Percentiles rank a stretch among this genome's conserved stretches.
These are phyloP conservation scores for Cyphomyrus discorhynchus DNA, from an alignment of 2,113 vertebrate genomes.

Conservation along the genomic window DNA sequence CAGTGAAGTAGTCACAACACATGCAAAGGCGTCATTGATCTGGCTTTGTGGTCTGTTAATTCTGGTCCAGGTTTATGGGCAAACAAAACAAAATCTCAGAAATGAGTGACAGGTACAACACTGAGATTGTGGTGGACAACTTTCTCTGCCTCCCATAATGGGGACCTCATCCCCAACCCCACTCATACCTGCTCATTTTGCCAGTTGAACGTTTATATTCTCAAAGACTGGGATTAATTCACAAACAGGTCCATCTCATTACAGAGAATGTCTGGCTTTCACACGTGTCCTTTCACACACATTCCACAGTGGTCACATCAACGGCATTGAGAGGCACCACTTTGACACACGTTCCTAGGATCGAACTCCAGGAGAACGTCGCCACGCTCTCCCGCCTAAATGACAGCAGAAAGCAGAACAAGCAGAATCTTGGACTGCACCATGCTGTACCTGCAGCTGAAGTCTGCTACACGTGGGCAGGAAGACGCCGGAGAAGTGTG, in stretches of 20 bases:
- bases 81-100: background rate
- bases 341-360: slow-evolving; percentile 24
- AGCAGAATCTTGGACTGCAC: slow-evolving; percentile 24
- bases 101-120: background rate
- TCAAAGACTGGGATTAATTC: background rate
- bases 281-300: background rate
- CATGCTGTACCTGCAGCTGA: slow-evolving; percentile 29
- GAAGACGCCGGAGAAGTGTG: slow-evolving; percentile 30
- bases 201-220: background rate
- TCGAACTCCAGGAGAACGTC: slow-evolving; percentile 24
- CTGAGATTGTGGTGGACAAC: background rate
- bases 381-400: slow-evolving; percentile 17
- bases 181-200: background rate
- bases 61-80: background rate
- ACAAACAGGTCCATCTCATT: background rate
- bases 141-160: background rate
- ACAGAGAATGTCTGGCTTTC: background rate
- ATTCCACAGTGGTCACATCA: background rate
- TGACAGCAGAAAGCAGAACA: slow-evolving; percentile 24
- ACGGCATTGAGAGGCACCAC: slow-evolving; percentile 33
- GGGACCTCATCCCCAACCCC: background rate
- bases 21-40: background rate
- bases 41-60: background rate
- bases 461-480: slow-evolving; percentile 31
- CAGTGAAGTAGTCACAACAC: background rate